Evolutionary conservation across 2,113 vertebrate species (phyloP), one percentile per base, ranked within the genome.

Genomic region (Probosciger aterrimus): DNA sequence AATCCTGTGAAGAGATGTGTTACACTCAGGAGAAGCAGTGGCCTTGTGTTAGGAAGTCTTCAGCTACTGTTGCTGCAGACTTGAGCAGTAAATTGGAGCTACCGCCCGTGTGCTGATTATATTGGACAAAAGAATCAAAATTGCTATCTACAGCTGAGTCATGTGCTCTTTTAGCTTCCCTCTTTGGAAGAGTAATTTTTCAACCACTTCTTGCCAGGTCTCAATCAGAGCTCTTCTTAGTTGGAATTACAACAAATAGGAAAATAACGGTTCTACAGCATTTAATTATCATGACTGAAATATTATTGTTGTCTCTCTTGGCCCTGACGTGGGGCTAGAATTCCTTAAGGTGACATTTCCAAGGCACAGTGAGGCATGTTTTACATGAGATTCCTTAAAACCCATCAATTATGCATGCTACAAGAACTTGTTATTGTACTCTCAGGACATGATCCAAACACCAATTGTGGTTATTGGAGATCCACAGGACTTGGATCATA

Each of bases 271-370:
- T 94, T 77, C 93, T 92, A 85, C 83, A 94, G 77, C 83, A 74
- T 95, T 96, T 94, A 94, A 97, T 95, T 96, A 96, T 76, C 65
- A 67, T 93, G 95, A 85, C 77, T 96, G 81, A 92, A 95, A 92
- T 94, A 94, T 91, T 94, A 87, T 65, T 96, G 88, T 93, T 91
- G 83, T 92, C 93, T 89, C 77, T 91, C 63, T 94, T 94, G 96
- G 90, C 86, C 92, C 81, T 73, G 83, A 93, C 11, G 5, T 33
- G 77, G n/a, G 27, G 81, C 63, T 94, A 87, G 88, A 94, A 97
- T 96, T 96, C 95, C 96, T 97, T 84, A 93, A 96, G 96, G 96
- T 96, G 92, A 96, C 76, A 94, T 96, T 96, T 96, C 57, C 88
- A 95, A 93, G 69, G 82, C 90, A 88, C 73, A 96, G 57, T 94